Evolutionary conservation across 2,888 invertebrate genomes (phyloP), one percentile per base, ranked within the genome.

Genomic region (Cancer borealis): DNA sequence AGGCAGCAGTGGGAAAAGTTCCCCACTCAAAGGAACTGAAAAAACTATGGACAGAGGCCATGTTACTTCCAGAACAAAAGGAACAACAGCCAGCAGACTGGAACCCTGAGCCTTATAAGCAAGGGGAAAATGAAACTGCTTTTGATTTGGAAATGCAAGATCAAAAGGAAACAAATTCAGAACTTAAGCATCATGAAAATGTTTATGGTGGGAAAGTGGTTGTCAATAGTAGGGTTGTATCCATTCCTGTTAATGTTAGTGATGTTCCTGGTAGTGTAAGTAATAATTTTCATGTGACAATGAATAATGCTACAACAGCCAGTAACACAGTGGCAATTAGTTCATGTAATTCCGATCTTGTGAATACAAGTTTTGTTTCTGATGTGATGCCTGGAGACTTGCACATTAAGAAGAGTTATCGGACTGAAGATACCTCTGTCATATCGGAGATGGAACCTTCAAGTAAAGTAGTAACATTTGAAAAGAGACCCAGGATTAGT

Each of bases 21-120:
- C 6, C 73, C 17, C 26, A 88, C n/a, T 88, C 89, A 26, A 88
- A 89, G 46, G 89, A 73, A 73, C 93, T 93, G 12, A 88, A 93
- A 60, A 93, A 89, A 39, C 47, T 60, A 49, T 93, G 93, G 93
- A 45, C 49, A 17, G 88, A 93, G 4, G 88, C 93, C 10, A 73
- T 93, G 47, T 30, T 89, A 45, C 93, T 79, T 21, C 73, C 66
- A 6, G 89, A 89, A n/a, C n/a, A 73, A 21, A 92, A 54, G 88
- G 92, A 88, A 45, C 46, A 88, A 79, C 14, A 10, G 8, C 14
- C n/a, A 14, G 14, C 39, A 1, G 84, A 84, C 8, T 84, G 84
- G 84, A 30, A 84, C 26, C 26, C 8, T 26, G 26, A 79, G 73
- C 26, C 73, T 4, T 30, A 1, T 10, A 30, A n/a, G 1, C 17